Percentiles rank a stretch among this genome's conserved stretches.
Conservation (phyloP, 2,797 vertebrate genomes). For the Danio choprae region DNA sequence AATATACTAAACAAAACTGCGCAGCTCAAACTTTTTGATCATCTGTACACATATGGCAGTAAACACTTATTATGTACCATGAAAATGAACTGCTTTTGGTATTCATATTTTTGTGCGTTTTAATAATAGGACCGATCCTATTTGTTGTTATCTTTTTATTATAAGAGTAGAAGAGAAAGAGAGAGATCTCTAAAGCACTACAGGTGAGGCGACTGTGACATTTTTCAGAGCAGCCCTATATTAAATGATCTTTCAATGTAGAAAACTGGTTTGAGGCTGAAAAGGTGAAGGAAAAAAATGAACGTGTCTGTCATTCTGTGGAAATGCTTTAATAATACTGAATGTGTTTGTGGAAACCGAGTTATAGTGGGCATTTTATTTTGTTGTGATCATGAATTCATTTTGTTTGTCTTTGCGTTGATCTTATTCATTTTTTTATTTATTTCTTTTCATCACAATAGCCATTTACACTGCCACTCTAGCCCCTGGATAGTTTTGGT, state of each 20-base stretch:
- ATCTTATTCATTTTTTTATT: too few relatives aligned
- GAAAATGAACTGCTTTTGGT: not conserved
- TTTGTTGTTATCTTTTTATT: not conserved
- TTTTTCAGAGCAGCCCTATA: not conserved
- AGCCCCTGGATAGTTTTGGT: too few relatives aligned
- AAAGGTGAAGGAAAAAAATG: not conserved
- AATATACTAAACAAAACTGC: slow-evolving; percentile 20
- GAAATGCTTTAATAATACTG: not conserved
- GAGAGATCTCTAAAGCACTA: not conserved
- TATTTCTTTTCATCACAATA: too few relatives aligned
- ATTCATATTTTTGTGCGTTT: not conserved
- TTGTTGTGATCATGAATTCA: slow-evolving; percentile 1
- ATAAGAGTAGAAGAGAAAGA: not conserved
- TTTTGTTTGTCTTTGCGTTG: too few relatives aligned
- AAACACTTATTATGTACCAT: not conserved
- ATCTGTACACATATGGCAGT: not conserved
- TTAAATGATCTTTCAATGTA: not conserved
- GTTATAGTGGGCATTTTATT: not conserved
- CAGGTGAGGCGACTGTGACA: not conserved
- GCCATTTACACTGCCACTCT: too few relatives aligned
- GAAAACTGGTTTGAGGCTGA: not conserved
- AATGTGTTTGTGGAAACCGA: not conserved
- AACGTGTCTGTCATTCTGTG: not conserved
- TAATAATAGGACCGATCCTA: not conserved
- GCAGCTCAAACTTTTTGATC: slow-evolving; percentile 14